Base-by-base conservation (phyloP, 2,888 invertebrate species). In the Netelia melanura region DNA sequence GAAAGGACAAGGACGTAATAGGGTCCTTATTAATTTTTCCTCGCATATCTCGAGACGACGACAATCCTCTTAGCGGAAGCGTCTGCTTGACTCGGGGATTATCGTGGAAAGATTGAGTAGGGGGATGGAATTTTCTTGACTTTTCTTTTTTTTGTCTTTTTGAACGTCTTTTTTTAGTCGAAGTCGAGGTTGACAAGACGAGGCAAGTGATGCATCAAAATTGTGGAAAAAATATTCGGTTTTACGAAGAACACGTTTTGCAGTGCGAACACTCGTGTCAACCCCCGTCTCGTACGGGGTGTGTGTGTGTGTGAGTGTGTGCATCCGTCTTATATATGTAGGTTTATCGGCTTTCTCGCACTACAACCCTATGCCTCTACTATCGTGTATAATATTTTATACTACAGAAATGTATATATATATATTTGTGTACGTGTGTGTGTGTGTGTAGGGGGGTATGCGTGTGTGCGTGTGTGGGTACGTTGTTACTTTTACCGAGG, bases 311-410 rank as follows among this genome's bases (percentile, higher is more conserved):
- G 79, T 76, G 68, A 72, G 70, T 70, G 68, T 72, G 70, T 70
- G 67, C 81, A 82, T 80, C 83, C 8, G 86, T 71, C 84, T 83
- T 87, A 85, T 86, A 86, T 83, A 65, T 83, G 71, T 84, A 87
- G 87, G 88, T 86, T 87, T 74, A 85, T 70, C 75, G 81, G 48
- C 14, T 74, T 67, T 81, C 10, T 58, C 68, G 10, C 14, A 65
- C 30, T 58, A 43, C 25, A 71, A 52, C n/a, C 70, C 61, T 25
- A 38, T n/a, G 30, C n/a, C 17, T 61, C 70, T 54, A 64, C 17
- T 70, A 64, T 56, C 21, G 38, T 1, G 5, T 30, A 30, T 30
- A 30, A 30, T 30, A 30, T 30, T 30, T 30, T 30, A 30, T 30
- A 30, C 30, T 30, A 30, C 3, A 30, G 2, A 30, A 3, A 25